A percentile compares a stretch with the other conserved stretches of the same genome.
Evolutionary conservation across 2,888 invertebrate species (phyloP).

Genomic region (Gymnosoma rotundatum): DNA sequence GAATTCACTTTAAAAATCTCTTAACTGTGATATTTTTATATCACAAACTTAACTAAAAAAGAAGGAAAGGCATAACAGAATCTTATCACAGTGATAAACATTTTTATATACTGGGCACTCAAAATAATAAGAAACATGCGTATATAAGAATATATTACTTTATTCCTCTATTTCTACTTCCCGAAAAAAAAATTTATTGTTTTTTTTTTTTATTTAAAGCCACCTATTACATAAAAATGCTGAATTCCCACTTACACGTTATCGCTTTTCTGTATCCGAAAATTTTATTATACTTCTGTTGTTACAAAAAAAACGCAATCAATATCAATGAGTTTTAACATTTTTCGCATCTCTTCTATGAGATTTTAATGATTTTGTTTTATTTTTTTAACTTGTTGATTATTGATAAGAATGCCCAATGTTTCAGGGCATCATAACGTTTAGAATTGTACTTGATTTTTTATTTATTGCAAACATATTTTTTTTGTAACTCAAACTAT

Average conservation of each 20-base stretch:
- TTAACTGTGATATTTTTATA: too few relatives aligned
- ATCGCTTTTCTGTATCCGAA: conserved; percentile 32
- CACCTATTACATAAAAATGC: conserved; percentile 51
- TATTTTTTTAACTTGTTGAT: conserved; percentile 52
- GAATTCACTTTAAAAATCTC: too few relatives aligned
- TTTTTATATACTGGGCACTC: conserved; percentile 58
- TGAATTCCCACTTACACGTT: conserved; percentile 41
- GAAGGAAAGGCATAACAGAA: background rate
- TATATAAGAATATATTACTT: background rate
- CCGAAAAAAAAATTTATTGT: background rate
- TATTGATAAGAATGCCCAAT: conserved; percentile 66
- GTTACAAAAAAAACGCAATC: background rate
- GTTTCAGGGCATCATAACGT: conserved; percentile 54
- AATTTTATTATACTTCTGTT: background rate
- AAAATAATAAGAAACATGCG: conserved; percentile 17
- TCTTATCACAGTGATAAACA: conserved; percentile 69
- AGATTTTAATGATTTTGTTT: background rate
- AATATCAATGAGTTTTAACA: background rate
- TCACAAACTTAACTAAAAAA: too few relatives aligned
- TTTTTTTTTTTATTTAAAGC: background rate
- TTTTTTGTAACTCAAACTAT: background rate
- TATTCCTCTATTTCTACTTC: background rate
- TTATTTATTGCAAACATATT: conserved; percentile 21
- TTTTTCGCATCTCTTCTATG: background rate
- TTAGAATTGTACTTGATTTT: background rate